Percentiles rank a stretch among this genome's conserved stretches.
phyloP scores from a whole-genome alignment of 1,140 invertebrate species.

The Eurosta solidaginis region DNA sequence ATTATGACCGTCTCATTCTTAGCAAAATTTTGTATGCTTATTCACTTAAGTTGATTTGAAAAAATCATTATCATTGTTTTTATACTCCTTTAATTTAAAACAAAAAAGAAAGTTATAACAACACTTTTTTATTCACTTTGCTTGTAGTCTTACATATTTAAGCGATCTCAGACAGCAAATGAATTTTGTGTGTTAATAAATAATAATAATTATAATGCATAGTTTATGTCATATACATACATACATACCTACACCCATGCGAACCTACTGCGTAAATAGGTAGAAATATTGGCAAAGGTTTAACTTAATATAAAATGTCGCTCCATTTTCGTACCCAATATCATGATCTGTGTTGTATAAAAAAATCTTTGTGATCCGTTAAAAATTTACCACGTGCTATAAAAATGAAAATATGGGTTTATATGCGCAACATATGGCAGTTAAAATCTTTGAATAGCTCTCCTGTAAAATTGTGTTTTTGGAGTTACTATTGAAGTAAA shows the following conservation, averaged over 20 bases:
- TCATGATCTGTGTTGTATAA: too few species aligned
- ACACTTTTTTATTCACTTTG: too few species aligned
- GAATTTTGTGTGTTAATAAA: conserved; percentile 12
- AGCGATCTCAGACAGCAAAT: conserved; percentile 18
- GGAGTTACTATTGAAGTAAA: too few species aligned
- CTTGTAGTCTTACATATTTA: conserved; percentile 20
- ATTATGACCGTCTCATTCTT: neutral
- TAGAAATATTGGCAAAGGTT: neutral
- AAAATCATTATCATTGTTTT: neutral
- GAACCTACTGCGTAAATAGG: neutral
- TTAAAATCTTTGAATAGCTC: too few species aligned
- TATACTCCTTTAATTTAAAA: too few species aligned
- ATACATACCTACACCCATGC: neutral
- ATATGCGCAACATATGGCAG: too few species aligned
- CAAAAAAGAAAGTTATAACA: too few species aligned
- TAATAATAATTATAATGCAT: conserved; percentile 12
- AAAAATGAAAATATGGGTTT: too few species aligned
- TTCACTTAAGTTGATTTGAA: neutral
- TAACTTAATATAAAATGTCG: neutral
- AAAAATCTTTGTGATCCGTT: too few species aligned
- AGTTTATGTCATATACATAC: neutral
- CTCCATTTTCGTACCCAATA: too few species aligned
- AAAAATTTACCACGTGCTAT: too few species aligned
- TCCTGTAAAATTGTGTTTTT: too few species aligned
- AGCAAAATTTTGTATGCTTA: neutral